Base-by-base conservation (phyloP, 2,888 invertebrate genomes). In the Pristionchus fissidentatus region DNA sequence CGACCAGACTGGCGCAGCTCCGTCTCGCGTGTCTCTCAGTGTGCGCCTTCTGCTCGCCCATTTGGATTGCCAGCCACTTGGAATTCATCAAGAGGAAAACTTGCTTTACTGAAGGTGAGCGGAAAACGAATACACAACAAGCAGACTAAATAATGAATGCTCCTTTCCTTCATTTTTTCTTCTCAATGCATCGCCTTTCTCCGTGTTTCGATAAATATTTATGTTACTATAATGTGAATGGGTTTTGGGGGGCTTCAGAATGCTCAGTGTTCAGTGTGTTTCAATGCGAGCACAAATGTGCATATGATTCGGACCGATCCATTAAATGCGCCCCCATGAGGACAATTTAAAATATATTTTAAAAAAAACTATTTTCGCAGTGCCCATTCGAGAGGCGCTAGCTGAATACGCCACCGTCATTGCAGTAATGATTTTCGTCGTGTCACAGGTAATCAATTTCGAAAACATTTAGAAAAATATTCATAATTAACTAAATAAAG, bases 61-160 rank as follows among this genome's bases (percentile, higher is more conserved):
- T 77, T 7, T 77, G 75, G 75, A 77, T 77, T 13, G 49, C 46
- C 32, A 49, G 32, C 5, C 75, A 77, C 32, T 32, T 49, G 0
- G 32, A 19, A 46, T 77, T 77, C 49, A 49, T 77, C 15, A 4
- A 32, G 29, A 41, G 75, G 49, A 77, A 49, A 41, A 46, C 46
- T 29, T 77, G 75, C 75, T 77, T 77, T n/a, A 32, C 75, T 77
- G 75, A 77, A 77, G 75, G 75, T 77, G 3, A 57, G 26, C 3
- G 13, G n/a, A 19, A 55, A 55, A n/a, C 8, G 26, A n/a, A 32
- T 1, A 60, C 32, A 60, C 29, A 60, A 7, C 15, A 5, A 22
- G 22, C 1, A 57, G n/a, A 57, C 55, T n/a, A 10, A 57, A 57
- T n/a, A n/a, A n/a, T n/a, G n/a, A n/a, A n/a, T n/a, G n/a, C n/a